A percentile compares a stretch with the other conserved stretches of the same genome.
Conservation (phyloP, 2,113 vertebrate genomes). For the Melanerpes formicivorus region DNA sequence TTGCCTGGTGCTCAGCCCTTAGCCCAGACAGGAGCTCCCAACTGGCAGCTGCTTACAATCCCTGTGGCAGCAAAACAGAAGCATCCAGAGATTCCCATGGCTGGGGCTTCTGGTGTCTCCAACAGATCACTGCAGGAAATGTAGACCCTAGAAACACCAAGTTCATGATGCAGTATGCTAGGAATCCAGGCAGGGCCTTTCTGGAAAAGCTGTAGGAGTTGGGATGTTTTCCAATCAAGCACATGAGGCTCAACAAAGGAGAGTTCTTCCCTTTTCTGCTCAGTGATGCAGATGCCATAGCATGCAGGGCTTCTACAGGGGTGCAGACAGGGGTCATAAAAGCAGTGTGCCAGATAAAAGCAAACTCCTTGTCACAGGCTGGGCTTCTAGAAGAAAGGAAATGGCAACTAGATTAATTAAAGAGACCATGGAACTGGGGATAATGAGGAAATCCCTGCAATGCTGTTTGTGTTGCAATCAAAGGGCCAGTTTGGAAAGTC, state of each 20-base stretch:
- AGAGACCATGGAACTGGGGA: neutral
- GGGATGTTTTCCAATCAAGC: slow-evolving; percentile 57
- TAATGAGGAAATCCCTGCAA: neutral
- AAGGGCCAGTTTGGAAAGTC: neutral
- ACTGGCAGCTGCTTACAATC: neutral
- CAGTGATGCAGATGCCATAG: slow-evolving; percentile 26
- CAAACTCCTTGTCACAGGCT: neutral
- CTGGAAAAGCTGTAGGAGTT: slow-evolving; percentile 71
- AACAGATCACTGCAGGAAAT: neutral
- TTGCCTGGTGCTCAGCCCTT: neutral
- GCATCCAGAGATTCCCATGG: neutral
- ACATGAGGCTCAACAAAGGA: slow-evolving; percentile 68
- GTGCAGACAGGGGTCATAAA: neutral
- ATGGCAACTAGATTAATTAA: neutral
- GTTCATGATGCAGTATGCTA: slow-evolving; percentile 31
- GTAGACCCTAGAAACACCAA: slow-evolving; percentile 20
- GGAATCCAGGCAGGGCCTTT: slow-evolving; percentile 70
- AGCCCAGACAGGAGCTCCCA: neutral
- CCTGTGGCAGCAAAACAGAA: neutral
- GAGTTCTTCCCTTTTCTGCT: slow-evolving; percentile 49
- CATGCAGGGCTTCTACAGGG: neutral
- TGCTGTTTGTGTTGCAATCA: neutral
- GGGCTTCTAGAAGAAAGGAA: neutral
- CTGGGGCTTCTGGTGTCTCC: neutral
- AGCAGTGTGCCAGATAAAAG: neutral